Evolutionary conservation across 1,140 invertebrate species (phyloP).

Genomic region (Gyrodactylus bullatarudis): DNA sequence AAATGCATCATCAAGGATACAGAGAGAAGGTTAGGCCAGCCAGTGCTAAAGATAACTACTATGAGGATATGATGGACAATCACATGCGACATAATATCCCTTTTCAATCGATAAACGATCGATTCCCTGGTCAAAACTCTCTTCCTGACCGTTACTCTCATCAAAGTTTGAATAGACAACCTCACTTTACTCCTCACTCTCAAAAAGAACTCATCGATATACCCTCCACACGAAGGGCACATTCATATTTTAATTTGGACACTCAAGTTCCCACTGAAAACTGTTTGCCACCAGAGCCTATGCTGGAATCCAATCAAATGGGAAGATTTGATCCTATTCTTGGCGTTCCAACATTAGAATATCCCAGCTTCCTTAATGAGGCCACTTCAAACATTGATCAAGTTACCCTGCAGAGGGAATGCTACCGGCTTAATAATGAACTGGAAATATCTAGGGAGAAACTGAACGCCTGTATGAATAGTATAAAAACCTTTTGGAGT

Average conservation of each 20-base stretch:
- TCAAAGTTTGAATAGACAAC: not conserved
- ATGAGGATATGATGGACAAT: not conserved
- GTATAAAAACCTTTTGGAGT: conserved; percentile 97
- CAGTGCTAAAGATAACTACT: conserved; percentile 1
- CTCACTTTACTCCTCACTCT: not conserved
- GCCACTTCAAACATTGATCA: not conserved
- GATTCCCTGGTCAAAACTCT: not conserved
- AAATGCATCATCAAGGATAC: not conserved
- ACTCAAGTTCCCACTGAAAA: not conserved
- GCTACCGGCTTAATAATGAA: conserved; percentile 74
- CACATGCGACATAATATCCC: not conserved
- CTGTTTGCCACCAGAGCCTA: not conserved
- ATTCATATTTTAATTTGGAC: not conserved
- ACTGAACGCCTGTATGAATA: conserved; percentile 86
- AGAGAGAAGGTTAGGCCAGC: not conserved
- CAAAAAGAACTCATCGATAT: not conserved
- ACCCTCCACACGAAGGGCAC: not conserved
- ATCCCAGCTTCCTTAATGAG: not conserved
- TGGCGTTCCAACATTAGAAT: not conserved
- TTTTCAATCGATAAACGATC: not conserved
- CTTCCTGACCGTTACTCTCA: not conserved
- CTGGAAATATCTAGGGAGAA: conserved; percentile 85
- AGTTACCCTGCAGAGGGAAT: conserved; percentile 43
- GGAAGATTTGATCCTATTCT: not conserved
- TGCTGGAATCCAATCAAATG: not conserved